phyloP scores from a whole-genome alignment of 2,113 vertebrate species.

The Percopsis transmontana region DNA sequence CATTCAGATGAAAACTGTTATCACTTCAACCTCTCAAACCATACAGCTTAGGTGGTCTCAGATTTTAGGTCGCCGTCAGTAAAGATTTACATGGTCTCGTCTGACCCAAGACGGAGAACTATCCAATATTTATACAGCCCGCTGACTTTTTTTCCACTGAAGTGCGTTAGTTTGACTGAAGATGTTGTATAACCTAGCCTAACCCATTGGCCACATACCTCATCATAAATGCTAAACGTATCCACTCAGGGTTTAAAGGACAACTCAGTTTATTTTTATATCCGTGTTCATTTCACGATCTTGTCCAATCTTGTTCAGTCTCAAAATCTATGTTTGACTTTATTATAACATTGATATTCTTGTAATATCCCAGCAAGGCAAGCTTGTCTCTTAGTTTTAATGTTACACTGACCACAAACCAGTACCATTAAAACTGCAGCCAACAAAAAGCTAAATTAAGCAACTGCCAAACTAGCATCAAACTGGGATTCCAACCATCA shows the following conservation, averaged over 20 bases:
- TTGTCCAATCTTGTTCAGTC: too few species aligned
- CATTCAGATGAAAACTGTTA: slow-evolving; percentile 42
- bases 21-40: slow-evolving; percentile 36
- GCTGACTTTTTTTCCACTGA: slow-evolving; percentile 11
- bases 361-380: too few species aligned
- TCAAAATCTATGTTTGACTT: too few species aligned
- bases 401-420: too few species aligned
- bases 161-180: neutral
- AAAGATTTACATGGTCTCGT: slow-evolving; percentile 28
- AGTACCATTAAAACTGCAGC: too few species aligned
- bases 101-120: slow-evolving; percentile 9
- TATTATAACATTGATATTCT: too few species aligned
- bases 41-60: slow-evolving; percentile 16
- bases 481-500: too few species aligned
- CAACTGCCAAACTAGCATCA: too few species aligned
- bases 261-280: too few species aligned
- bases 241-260: neutral
- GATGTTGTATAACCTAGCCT: slow-evolving; percentile 3
- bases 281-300: too few species aligned
- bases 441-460: too few species aligned
- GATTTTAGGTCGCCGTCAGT: slow-evolving; percentile 41
- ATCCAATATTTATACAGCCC: slow-evolving; percentile 17
- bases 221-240: neutral
- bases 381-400: too few species aligned
- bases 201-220: slow-evolving; percentile 12